Evolutionary conservation across 2,113 vertebrate genomes (phyloP), one percentile per base, ranked within the genome.

Genomic region (Chamaea fasciata): DNA sequence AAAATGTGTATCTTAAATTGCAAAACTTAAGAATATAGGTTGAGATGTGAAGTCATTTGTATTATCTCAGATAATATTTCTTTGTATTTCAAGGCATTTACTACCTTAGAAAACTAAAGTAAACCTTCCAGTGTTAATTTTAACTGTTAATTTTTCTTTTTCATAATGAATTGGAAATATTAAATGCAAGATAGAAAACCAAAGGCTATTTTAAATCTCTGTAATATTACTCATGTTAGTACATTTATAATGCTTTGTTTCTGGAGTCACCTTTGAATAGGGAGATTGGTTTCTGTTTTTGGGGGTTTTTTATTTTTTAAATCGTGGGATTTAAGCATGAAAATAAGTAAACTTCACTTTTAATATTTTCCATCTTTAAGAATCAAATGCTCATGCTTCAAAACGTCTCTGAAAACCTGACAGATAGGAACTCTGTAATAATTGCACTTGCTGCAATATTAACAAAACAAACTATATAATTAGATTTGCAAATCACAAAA

Each of bases 31-130:
- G 68, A 88, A 84, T 92, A 73, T 8, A 55, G 1, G 4, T 81
- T 89, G 65, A 79, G 49, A 85, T 44, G 15, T 80, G 46, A 91
- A 91, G 60, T 74, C 3, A 50, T 70, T 31, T 70, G 13, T 73
- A 78, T 75, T 93, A 77, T 65, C 52, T 89, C 46, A 77, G 42
- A 89, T 70, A 93, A 87, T 87, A 91, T 87, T 87, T 84, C 33
- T 76, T 92, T 89, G 11, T 64, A 41, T 94, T 92, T 93, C 33
- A 91, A 76, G 37, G 37, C 13, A 90, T 82, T 70, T 67, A 31
- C 9, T 65, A 31, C 21, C 22, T 63, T 83, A 60, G 55, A 68
- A 89, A 88, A 82, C 15, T 57, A 82, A 94, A 27, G 39, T 37
- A 73, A 76, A 53, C 12, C 2, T 71, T 90, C 46, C 55, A 88